A percentile compares a stretch with the other conserved stretches of the same genome.
Conservation (phyloP, 1,140 invertebrate species). For the Temnothorax nylanderi region DNA sequence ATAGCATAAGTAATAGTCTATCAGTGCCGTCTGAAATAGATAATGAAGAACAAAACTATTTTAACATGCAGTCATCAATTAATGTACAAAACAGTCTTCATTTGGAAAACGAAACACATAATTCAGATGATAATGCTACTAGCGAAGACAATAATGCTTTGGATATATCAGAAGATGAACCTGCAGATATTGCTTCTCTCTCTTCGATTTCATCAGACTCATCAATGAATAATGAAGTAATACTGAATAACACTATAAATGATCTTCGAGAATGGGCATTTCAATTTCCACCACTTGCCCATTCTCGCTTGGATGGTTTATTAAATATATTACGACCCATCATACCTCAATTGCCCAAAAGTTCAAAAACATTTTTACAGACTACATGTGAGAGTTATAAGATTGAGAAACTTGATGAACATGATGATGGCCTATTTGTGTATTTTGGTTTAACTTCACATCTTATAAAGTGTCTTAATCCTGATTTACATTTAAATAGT, state of each 20-base stretch:
- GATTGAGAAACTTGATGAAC: not conserved
- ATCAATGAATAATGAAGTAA: not conserved
- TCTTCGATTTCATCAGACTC: not conserved
- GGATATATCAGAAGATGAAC: not conserved
- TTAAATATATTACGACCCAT: slow-evolving; percentile 1
- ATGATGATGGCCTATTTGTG: not conserved
- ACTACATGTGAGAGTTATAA: not conserved
- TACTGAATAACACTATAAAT: not conserved
- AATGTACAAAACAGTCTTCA: not conserved
- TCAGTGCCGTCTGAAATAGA: not conserved
- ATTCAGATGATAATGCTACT: not conserved
- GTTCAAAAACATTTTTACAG: not conserved
- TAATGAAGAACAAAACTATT: not conserved
- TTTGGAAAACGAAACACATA: not conserved
- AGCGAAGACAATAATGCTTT: not conserved
- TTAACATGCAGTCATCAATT: not conserved
- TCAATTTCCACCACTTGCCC: not conserved
- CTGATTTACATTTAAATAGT: not conserved
- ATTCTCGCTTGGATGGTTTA: not conserved
- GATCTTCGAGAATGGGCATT: not conserved
- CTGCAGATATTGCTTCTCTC: not conserved
- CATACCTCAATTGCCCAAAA: not conserved
- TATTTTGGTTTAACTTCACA: not conserved
- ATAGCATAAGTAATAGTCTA: not conserved
- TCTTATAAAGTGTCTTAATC: not conserved